phyloP scores from a whole-genome alignment of 2,797 vertebrate genomes.

The Anabas testudineus region DNA sequence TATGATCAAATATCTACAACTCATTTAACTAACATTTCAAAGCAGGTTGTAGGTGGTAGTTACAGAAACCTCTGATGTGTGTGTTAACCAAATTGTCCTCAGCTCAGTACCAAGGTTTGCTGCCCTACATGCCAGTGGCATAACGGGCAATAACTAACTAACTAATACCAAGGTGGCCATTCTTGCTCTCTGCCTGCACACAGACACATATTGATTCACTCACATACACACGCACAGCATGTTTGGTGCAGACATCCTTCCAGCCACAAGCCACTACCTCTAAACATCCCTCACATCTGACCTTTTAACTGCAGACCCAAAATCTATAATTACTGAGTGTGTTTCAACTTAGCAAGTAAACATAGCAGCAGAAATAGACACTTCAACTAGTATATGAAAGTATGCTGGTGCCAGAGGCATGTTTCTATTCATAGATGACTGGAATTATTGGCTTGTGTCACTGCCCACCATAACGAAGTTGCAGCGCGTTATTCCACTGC shows the following conservation, averaged over 20 bases:
- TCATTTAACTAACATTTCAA: conserved; percentile 26
- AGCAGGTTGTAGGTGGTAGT: conserved; percentile 47
- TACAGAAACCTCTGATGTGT: conserved; percentile 61
- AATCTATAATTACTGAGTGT: conserved; percentile 81
- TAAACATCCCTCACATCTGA: conserved; percentile 79
- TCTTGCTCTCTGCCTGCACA: conserved; percentile 33
- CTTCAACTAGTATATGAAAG: conserved; percentile 77
- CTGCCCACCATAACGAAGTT: conserved; percentile 78
- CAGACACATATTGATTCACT: conserved; percentile 14
- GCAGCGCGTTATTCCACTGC: conserved; percentile 57
- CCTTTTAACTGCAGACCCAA: conserved; percentile 77
- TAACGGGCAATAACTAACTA: too few species aligned
- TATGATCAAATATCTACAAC: conserved; percentile 15
- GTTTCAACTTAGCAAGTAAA: conserved; percentile 80
- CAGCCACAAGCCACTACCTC: conserved; percentile 77
- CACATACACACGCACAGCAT: conserved; percentile 15
- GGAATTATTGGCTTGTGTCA: conserved; percentile 78
- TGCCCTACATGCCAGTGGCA: too few species aligned
- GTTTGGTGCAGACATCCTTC: conserved; percentile 69
- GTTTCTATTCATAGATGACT: conserved; percentile 83
- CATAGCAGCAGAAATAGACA: conserved; percentile 80
- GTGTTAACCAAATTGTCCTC: conserved; percentile 57
- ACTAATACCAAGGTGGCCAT: conserved; percentile 73
- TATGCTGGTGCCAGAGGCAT: conserved; percentile 68
- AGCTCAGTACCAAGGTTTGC: conserved; percentile 72